Percentiles rank a stretch among this genome's conserved stretches.
Conservation (phyloP, 2,113 vertebrate species). For the Sceloporus tristichus region DNA sequence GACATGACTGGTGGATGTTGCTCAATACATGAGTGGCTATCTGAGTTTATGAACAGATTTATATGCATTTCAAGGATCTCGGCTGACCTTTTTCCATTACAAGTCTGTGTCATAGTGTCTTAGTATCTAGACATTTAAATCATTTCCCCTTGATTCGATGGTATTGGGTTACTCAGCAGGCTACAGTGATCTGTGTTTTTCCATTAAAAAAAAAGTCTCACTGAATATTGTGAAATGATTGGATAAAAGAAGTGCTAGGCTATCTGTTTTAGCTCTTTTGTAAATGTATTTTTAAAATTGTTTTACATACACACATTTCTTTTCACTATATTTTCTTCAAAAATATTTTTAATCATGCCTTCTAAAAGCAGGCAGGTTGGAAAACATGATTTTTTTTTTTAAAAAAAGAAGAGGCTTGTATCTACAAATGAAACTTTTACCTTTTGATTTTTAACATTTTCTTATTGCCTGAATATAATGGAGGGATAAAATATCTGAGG, state of each 20-base stretch:
- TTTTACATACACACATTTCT: neutral
- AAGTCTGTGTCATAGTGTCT: conserved; percentile 28
- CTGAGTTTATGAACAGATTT: conserved; percentile 30
- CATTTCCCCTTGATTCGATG: conserved; percentile 16
- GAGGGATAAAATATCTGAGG: neutral
- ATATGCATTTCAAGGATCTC: conserved; percentile 35
- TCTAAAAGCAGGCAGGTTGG: conserved; percentile 3
- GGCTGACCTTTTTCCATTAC: conserved; percentile 14
- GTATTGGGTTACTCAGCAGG: conserved; percentile 39
- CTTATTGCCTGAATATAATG: neutral
- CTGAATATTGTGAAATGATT: conserved; percentile 5
- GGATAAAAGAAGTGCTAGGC: conserved; percentile 17
- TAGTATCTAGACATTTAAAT: conserved; percentile 38
- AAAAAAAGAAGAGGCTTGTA: neutral
- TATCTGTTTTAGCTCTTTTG: conserved; percentile 1
- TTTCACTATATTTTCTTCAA: conserved; percentile 7
- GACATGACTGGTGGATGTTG: conserved; percentile 30
- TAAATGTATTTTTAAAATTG: neutral
- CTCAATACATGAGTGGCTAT: conserved; percentile 6
- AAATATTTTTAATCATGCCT: conserved; percentile 1
- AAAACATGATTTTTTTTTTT: conserved; percentile 1
- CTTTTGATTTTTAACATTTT: neutral
- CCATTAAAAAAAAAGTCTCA: neutral
- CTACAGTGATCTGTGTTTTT: conserved; percentile 48
- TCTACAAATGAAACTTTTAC: neutral